Base-by-base conservation (phyloP, 2,797 vertebrate genomes). In the Xenopus petersii region DNA sequence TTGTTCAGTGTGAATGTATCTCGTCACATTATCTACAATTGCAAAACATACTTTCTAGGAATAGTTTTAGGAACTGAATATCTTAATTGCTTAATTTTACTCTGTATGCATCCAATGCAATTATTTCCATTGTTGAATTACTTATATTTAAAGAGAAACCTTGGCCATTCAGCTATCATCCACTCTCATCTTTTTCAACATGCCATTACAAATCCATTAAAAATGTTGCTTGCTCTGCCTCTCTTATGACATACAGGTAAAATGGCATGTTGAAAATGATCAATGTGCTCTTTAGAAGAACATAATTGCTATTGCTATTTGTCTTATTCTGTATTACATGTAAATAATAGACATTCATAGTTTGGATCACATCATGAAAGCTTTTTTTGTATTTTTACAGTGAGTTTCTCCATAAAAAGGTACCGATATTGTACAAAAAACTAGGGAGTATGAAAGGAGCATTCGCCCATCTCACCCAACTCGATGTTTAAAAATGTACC, bases 401-500 rank as follows among this genome's bases (percentile, higher is more conserved):
- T 82, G 76, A 74, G 71, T 77, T 83, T 87, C 85, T 71, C 47
- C 17, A 62, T 83, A 82, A 84, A 80, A 85, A 74, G 64, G 64
- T 13, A 17, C 13, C 1, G 17, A 56, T 2, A 71, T 71, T 81
- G 75, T 81, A 78, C 64, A 79, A 84, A 80, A 73, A 81, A 78
- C 75, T 66, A 83, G 78, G 76, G 81, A 83, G 66, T 62, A 83
- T 83, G 69, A 58, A 79, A 80, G 85, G 72, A 58, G 56, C 60
- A 33, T 77, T 85, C 75, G 84, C 68, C 75, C 81, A 82, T 77
- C 21, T 21, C 21, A 21, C 82, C 36, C 3, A 78, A 42, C 64
- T 82, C 75, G 80, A 81, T 83, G 81, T 71, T 83, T 86, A 85
- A 5, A 84, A 86, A 84, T 82, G 79, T 55, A 84, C 81, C 74